These are phyloP conservation scores for Herpailurus yagouaroundi DNA, from an alignment of 2,113 vertebrate species.

Conservation along the genomic window DNA sequence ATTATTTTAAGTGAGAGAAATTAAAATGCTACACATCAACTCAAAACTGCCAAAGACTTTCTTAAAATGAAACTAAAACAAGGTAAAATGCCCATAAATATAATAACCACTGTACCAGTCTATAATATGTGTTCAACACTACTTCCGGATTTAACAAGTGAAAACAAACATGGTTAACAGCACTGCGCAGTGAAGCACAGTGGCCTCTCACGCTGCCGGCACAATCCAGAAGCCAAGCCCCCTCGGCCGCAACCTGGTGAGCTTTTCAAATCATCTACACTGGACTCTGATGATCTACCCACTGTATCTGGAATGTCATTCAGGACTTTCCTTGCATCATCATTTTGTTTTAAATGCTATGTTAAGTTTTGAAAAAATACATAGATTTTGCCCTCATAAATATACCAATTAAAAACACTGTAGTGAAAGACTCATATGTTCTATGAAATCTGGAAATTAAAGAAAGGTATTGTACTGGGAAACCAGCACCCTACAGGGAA, in stretches of 20 bases:
- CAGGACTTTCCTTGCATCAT: neutral
- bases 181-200: neutral
- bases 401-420: neutral
- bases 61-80: conserved; percentile 12
- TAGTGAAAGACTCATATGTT: neutral
- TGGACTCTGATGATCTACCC: neutral
- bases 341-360: neutral
- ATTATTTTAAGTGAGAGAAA: neutral
- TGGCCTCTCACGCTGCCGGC: neutral
- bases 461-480: neutral
- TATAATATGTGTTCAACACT: neutral
- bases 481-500: neutral
- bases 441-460: neutral
- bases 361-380: neutral
- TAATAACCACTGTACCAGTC: neutral
- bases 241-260: neutral
- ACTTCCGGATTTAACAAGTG: neutral
- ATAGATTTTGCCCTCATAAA: neutral
- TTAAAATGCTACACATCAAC: conserved; percentile 10
- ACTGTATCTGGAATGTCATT: neutral
- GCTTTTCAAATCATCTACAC: neutral
- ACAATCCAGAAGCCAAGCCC: neutral
- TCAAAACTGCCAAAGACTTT: neutral
- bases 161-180: neutral
- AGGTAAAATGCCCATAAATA: neutral